Percentiles rank a stretch among this genome's conserved stretches.
phyloP scores from a whole-genome alignment of 2,797 vertebrate genomes.

The Syngnathus acus region DNA sequence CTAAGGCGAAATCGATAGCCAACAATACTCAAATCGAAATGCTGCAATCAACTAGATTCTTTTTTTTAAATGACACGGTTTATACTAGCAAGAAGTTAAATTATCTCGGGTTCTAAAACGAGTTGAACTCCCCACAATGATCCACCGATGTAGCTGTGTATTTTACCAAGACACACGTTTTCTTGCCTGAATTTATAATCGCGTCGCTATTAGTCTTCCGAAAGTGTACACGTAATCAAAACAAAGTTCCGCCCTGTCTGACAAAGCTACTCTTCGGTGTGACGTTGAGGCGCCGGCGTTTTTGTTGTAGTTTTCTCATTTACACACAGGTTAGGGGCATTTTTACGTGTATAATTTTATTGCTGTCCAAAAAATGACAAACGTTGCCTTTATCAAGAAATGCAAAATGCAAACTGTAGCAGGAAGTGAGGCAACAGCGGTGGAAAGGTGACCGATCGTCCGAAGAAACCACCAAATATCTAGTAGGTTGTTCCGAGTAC shows the following conservation, averaged over 20 bases:
- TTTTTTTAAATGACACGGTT: background rate
- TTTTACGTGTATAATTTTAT: too few species aligned
- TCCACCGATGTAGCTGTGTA: background rate
- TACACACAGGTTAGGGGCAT: background rate
- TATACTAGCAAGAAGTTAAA: background rate
- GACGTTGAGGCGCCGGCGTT: too few species aligned
- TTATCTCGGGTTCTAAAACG: background rate
- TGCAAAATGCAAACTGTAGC: constrained; percentile 18
- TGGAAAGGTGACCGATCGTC: constrained; percentile 60
- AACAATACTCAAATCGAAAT: background rate
- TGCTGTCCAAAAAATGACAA: background rate
- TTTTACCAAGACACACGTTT: constrained; percentile 52
- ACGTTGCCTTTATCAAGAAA: background rate
- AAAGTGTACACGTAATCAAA: background rate
- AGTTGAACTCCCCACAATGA: background rate
- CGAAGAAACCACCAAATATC: constrained; percentile 32
- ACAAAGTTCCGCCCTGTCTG: constrained; percentile 21
- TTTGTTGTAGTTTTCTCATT: background rate
- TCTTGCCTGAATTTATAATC: constrained; percentile 5
- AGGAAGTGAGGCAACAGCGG: constrained; percentile 44
- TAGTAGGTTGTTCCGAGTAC: background rate
- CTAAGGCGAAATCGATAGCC: background rate
- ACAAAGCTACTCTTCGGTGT: background rate
- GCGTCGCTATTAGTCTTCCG: constrained; percentile 27
- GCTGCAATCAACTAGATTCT: background rate